Evolutionary conservation across 2,113 vertebrate genomes (phyloP).

Genomic region (Nerophis lumbriciformis): DNA sequence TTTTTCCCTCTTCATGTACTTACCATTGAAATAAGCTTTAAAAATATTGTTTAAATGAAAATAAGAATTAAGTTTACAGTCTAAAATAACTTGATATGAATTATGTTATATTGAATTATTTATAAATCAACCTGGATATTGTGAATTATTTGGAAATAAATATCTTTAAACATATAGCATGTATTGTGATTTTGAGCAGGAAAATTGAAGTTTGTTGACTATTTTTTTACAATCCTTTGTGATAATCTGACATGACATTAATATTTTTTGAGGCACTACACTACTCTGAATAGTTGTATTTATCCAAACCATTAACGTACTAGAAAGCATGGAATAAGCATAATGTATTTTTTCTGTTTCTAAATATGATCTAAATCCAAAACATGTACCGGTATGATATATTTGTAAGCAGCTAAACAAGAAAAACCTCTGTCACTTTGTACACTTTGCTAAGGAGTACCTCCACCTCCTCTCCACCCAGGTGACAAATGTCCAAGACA

Average conservation of each 20-base stretch:
- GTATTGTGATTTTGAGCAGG: slow-evolving; percentile 33
- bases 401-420: slow-evolving; percentile 6
- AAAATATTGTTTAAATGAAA: slow-evolving; percentile 68
- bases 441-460: slow-evolving; percentile 82
- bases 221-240: too few species aligned
- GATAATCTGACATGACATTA: too few species aligned
- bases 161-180: slow-evolving; percentile 55
- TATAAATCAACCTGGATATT: slow-evolving; percentile 64
- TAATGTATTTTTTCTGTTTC: neutral
- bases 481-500: slow-evolving; percentile 81
- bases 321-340: too few species aligned
- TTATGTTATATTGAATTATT: slow-evolving; percentile 60
- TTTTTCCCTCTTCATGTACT: slow-evolving; percentile 51
- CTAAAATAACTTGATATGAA: slow-evolving; percentile 61
- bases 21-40: slow-evolving; percentile 73
- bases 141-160: slow-evolving; percentile 68
- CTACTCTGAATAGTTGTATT: too few species aligned
- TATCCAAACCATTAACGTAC: too few species aligned
- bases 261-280: too few species aligned
- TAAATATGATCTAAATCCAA: neutral
- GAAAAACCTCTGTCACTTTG: slow-evolving; percentile 50
- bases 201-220: neutral
- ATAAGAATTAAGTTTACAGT: slow-evolving; percentile 66
- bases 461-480: slow-evolving; percentile 78
- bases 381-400: neutral